Base-by-base conservation (phyloP, 2,888 invertebrate genomes). In the Perithous albicinctus region DNA sequence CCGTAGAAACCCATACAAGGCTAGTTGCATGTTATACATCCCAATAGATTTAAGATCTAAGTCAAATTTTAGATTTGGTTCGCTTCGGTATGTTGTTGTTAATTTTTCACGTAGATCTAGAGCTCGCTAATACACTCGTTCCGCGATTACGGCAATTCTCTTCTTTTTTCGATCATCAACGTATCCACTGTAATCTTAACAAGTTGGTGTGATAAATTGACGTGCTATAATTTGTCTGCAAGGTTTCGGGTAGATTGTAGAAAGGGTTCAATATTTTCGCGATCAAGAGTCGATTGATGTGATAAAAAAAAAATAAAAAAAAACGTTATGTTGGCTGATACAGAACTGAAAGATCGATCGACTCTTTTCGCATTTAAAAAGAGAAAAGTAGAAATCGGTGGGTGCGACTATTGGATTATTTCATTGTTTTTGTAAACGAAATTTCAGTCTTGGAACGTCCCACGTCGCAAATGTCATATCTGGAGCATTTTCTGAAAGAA, bases 401-500 rank as follows among this genome's bases (percentile, higher is more conserved):
- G 32, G 1, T 0, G 15, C 3, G 0, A 10, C 20, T 15, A 23
- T 15, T 12, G 54, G 12, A n/a, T 59, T n/a, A 18, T 59, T 8
- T 7, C n/a, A 35, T 18, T 41, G 1, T 35, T 18, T 2, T 20
- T 20, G n/a, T 15, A 41, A 63, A 54, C 26, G 29, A 80, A 15
- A 88, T 93, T 94, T 85, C 94, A 98, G 97, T 97, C 93, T 93
- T 97, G 94, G 98, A 98, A 91, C 95, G 98, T 86, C 97, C 98
- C 67, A 96, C 97, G 43, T 98, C 98, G 38, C 98, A 98, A 93
- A 96, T 97, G 96, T 98, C 98, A 85, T 97, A 97, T 93, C 93
- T 97, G 91, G 98, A 98, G 91, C 97, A 97, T 90, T 98, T 98
- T 92, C 94, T 98, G 88, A 97, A 97, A 91, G 98, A 98, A 92